phyloP scores from a whole-genome alignment of 53 echinoderm and acorn worm species.

The Pentamera pediparva region DNA sequence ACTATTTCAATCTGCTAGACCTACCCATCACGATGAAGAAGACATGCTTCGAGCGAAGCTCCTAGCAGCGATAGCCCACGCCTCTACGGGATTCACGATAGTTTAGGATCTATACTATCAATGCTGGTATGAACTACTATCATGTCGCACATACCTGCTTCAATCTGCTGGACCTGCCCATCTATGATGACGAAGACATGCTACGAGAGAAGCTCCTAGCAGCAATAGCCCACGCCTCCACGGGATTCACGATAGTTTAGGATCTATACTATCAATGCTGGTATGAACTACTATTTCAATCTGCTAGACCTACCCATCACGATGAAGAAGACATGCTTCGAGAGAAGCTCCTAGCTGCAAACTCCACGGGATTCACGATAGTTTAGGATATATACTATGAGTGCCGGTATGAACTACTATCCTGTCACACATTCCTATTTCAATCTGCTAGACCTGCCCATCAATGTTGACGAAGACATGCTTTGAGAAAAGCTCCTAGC shows the following conservation, averaged over 20 bases:
- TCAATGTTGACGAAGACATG: conserved; percentile 62
- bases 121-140: conserved; percentile 56
- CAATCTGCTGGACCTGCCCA: conserved; percentile 89
- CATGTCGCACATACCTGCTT: conserved; percentile 98
- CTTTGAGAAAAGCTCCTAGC: conserved; percentile 59
- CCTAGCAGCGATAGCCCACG: conserved; percentile 60
- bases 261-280: too few relatives aligned
- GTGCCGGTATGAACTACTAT: conserved; percentile 58
- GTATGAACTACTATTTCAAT: too few relatives aligned
- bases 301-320: too few relatives aligned
- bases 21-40: conserved; percentile 73
- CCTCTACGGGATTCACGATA: conserved; percentile 70
- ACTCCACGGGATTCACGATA: too few relatives aligned
- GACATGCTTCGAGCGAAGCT: conserved; percentile 66
- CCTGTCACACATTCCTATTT: conserved; percentile 97
- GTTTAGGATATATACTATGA: too few relatives aligned
- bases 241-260: conserved; percentile 79
- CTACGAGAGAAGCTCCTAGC: conserved; percentile 59
- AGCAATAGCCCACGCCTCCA: conserved; percentile 64
- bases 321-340: too few relatives aligned
- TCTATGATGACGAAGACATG: conserved; percentile 64
- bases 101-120: conserved; percentile 61
- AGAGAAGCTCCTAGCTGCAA: too few relatives aligned
- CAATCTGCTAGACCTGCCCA: conserved; percentile 89
- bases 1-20: conserved; percentile 97